These are phyloP conservation scores for Acomys russatus DNA, from an alignment of 2,797 vertebrate species.

Conservation along the genomic window DNA sequence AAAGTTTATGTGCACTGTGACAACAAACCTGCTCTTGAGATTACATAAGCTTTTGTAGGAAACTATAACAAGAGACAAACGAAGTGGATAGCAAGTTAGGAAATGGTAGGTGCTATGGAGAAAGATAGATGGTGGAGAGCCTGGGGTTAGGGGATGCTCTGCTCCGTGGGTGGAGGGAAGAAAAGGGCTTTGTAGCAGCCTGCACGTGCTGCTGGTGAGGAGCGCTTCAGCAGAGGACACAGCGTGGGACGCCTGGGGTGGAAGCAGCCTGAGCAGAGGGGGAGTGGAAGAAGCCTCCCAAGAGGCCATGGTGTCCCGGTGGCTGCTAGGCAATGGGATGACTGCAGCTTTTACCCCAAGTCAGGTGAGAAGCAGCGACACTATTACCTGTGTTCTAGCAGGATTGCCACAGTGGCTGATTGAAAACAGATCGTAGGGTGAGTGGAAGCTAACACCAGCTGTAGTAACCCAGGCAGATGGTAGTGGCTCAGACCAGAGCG, in stretches of 20 bases:
- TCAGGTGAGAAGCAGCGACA: not conserved
- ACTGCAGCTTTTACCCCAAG: slow-evolving; percentile 42
- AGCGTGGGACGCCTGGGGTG: not conserved
- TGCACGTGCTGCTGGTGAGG: not conserved
- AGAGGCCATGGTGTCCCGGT: not conserved
- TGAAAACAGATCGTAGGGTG: not conserved
- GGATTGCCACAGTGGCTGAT: not conserved
- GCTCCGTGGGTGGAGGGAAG: slow-evolving; percentile 37
- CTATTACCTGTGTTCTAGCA: slow-evolving; percentile 19
- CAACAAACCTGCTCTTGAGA: slow-evolving; percentile 21
- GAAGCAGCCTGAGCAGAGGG: not conserved
- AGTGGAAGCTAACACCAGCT: slow-evolving; percentile 1
- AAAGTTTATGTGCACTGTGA: not conserved
- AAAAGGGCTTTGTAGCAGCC: slow-evolving; percentile 38
- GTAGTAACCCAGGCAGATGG: not conserved
- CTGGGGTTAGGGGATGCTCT: not conserved
- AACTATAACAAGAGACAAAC: slow-evolving; percentile 35
- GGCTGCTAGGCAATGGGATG: not conserved
- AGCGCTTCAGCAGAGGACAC: not conserved
- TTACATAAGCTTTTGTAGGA: not conserved
- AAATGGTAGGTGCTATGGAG: slow-evolving; percentile 12
- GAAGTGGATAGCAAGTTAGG: slow-evolving; percentile 46
- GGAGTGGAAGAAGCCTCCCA: not conserved
- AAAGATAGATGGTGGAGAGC: not conserved
- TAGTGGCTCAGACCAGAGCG: not conserved